Percentiles rank a stretch among this genome's conserved stretches.
These are phyloP conservation scores for Napeogenes sylphis DNA, from an alignment of 2,888 invertebrate species.

Conservation along the genomic window DNA sequence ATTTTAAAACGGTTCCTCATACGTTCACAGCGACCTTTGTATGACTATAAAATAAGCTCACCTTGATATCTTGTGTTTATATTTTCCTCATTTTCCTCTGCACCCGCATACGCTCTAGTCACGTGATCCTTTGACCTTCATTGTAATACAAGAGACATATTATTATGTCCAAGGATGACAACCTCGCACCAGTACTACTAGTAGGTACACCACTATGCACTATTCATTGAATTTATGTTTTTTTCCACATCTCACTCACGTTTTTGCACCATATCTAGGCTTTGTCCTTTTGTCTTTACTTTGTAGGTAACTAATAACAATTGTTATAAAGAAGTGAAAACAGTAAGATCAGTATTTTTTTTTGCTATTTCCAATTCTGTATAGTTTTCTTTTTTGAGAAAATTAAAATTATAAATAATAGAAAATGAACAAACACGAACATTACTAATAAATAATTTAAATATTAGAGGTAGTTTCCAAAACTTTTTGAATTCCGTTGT, in stretches of 20 bases:
- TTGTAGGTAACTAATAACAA: no score
- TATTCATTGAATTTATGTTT: slow-evolving; percentile 19
- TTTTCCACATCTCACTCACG: slow-evolving; percentile 14
- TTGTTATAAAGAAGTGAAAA: no score
- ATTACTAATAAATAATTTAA: no score
- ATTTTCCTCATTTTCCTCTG: slow-evolving; percentile 39
- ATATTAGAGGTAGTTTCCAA: no score
- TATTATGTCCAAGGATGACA: slow-evolving; percentile 36
- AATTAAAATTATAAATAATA: no score
- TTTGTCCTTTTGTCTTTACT: slow-evolving; percentile 5
- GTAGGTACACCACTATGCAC: slow-evolving; percentile 31
- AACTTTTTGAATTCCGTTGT: no score
- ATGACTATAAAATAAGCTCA: neutral
- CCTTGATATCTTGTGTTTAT: neutral
- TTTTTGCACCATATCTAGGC: slow-evolving; percentile 13
- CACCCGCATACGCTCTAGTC: slow-evolving; percentile 44
- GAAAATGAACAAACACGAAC: no score
- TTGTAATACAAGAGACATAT: slow-evolving; percentile 38
- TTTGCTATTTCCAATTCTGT: no score
- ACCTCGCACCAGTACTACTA: slow-evolving; percentile 34
- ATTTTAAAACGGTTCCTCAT: no score
- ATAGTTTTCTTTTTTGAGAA: no score
- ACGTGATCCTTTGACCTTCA: slow-evolving; percentile 51
- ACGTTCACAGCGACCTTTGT: no score
- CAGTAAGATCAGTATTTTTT: no score